Base-by-base conservation (phyloP, 2,797 vertebrate species). In the Sarcophilus harrisii region DNA sequence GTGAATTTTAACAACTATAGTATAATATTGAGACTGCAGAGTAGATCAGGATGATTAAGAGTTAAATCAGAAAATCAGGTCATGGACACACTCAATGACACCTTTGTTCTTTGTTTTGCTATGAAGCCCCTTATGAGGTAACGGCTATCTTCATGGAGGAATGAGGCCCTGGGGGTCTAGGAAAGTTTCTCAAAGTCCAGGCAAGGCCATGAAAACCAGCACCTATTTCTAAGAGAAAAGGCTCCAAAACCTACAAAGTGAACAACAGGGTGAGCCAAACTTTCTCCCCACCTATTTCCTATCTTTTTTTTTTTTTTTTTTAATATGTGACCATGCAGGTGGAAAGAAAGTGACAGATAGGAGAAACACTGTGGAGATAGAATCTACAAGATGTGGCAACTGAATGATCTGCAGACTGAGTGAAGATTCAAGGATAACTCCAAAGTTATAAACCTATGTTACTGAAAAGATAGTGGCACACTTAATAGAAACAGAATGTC, bases 51-150 rank as follows among this genome's bases (percentile, higher is more conserved):
- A 87, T 49, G 21, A 87, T 87, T 87, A 87, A 87, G 73, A 49
- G 73, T 87, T 49, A 87, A 87, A 45, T 87, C 73, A 87, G 73
- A 87, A 45, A 87, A 87, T 87, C 38, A 45, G 73, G 38, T 24
- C 73, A 87, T 87, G 73, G 45, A 87, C 38, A 87, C 27, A 87
- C 38, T 87, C 73, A 87, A 28, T 49, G 38, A 87, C 73, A 87
- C 2, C 73, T 87, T 87, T 87, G 73, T 87, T 87, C 73, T 87
- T 87, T 87, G 73, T 87, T 87, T 87, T 87, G 73, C 73, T 87
- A 87, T 87, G 38, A 87, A 45, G 73, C 38, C 73, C 73, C 38
- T 87, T 87, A 87, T 87, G 73, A 87, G 38, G 38, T 87, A 87
- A 87, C 12, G 73, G 73, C 38, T 87, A 87, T 30, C 73, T 87